Conservation (phyloP, 1,140 invertebrate genomes). For the Planococcus citri region DNA sequence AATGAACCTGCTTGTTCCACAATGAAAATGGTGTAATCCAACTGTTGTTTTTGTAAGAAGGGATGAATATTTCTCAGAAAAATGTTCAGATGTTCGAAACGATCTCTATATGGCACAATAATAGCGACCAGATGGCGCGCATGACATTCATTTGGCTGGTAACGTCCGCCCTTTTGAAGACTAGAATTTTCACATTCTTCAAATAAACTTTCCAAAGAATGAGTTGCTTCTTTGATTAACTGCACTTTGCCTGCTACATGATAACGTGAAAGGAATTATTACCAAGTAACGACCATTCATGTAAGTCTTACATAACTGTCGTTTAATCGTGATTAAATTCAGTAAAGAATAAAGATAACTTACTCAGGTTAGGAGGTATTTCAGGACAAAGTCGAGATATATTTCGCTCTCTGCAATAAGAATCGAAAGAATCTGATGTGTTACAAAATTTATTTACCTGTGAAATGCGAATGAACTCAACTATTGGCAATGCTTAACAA, state of each 20-base stretch:
- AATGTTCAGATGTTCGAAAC: conserved; percentile 65
- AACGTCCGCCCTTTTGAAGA: conserved; percentile 56
- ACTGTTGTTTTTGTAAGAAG: too few relatives aligned
- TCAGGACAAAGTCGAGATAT: background rate
- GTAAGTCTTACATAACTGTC: too few relatives aligned
- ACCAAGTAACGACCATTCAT: background rate
- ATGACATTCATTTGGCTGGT: conserved; percentile 56
- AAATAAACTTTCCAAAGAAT: background rate
- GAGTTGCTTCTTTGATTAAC: background rate
- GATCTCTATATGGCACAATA: conserved; percentile 76
- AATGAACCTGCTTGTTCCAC: too few relatives aligned
- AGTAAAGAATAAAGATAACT: background rate
- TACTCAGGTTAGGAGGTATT: background rate
- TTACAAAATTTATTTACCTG: background rate
- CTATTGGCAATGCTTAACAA: too few relatives aligned
- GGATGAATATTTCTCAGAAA: conserved; percentile 80
- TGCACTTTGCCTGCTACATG: background rate
- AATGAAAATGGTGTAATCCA: too few relatives aligned
- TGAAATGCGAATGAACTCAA: background rate
- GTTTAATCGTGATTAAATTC: too few relatives aligned
- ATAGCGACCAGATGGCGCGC: conserved; percentile 70
- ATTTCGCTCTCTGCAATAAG: too few relatives aligned
- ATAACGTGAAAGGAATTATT: background rate
- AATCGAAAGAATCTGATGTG: background rate
- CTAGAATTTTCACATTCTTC: conserved; percentile 15